phyloP scores from a whole-genome alignment of 2,113 vertebrate species.

The Alexandromys fortis region DNA sequence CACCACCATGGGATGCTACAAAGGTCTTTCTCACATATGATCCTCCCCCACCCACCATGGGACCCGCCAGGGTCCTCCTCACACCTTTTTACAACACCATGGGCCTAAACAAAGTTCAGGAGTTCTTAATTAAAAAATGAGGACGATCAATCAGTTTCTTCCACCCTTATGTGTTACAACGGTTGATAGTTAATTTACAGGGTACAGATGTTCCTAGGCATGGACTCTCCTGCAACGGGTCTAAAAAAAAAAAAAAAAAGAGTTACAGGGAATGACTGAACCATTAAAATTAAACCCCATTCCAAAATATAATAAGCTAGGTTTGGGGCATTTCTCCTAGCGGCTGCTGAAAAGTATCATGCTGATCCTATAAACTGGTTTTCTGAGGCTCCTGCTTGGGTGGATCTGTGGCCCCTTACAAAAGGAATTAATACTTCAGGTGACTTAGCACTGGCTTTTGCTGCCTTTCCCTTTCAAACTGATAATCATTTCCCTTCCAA shows the following conservation, averaged over 20 bases:
- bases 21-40: too few species aligned
- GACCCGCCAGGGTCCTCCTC: too few species aligned
- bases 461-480: not conserved
- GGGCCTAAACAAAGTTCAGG: not conserved
- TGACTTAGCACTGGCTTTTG: not conserved
- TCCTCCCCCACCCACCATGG: too few species aligned
- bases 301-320: not conserved
- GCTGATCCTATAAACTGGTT: not conserved
- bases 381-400: not conserved
- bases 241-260: too few species aligned
- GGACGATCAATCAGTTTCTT: not conserved
- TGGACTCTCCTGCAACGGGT: not conserved
- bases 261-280: not conserved
- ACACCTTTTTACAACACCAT: not conserved
- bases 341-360: not conserved
- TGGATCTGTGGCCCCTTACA: not conserved
- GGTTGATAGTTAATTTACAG: not conserved
- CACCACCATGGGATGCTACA: too few species aligned
- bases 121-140: not conserved
- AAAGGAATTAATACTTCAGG: not conserved
- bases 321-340: not conserved
- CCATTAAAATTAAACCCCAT: not conserved
- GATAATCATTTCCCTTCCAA: not conserved
- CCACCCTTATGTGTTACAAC: not conserved
- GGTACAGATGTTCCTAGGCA: not conserved